Evolutionary conservation across 2,888 invertebrate genomes (phyloP).

Genomic region (Onthophagus sagittarius): DNA sequence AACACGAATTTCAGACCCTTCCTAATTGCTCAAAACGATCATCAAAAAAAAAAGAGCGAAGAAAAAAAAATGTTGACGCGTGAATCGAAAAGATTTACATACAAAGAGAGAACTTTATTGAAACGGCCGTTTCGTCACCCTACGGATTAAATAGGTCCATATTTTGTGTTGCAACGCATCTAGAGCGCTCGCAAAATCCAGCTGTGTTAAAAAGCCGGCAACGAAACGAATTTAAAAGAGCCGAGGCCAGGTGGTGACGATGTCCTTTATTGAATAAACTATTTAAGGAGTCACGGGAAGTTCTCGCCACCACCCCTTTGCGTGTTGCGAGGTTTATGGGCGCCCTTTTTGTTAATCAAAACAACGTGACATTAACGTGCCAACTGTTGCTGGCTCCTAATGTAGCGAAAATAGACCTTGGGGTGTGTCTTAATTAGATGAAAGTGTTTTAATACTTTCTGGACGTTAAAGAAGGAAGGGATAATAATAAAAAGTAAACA

Average conservation of each 20-base stretch:
- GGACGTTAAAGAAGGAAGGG: neutral
- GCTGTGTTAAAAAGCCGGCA: neutral
- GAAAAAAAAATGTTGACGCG: neutral
- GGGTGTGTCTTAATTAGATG: neutral
- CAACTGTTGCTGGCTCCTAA: neutral
- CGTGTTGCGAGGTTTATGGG: neutral
- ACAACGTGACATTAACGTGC: neutral
- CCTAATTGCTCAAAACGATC: neutral
- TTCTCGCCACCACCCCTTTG: neutral
- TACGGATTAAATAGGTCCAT: neutral
- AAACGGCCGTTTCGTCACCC: neutral
- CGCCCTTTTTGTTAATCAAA: neutral
- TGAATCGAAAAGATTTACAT: neutral
- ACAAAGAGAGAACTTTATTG: neutral
- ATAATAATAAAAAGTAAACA: neutral
- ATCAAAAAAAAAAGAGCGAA: neutral
- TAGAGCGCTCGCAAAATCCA: neutral
- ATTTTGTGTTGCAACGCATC: neutral
- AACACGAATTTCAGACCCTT: neutral
- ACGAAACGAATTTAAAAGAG: neutral
- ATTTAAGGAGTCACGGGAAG: neutral
- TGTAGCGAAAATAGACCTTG: neutral
- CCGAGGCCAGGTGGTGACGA: neutral
- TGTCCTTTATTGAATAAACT: neutral
- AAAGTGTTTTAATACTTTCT: neutral